Conservation (phyloP, 2,797 vertebrate species). For the Clamator glandarius region DNA sequence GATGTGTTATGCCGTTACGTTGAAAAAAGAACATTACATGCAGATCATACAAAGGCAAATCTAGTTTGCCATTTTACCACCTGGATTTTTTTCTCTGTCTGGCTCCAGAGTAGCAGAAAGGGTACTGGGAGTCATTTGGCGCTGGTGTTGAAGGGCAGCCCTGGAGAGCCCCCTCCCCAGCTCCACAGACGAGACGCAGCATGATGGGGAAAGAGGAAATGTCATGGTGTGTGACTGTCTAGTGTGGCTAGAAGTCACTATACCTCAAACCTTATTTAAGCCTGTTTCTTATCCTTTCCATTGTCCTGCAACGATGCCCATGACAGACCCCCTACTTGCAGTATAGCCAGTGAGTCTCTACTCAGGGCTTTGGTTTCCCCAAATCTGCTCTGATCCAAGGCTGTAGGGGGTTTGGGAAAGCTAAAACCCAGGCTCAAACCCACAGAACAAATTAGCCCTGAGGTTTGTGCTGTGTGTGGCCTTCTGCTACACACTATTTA, state of each 20-base stretch:
- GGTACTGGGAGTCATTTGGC: background rate
- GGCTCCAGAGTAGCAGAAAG: background rate
- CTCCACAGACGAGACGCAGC: accelerated
- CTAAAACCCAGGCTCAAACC: background rate
- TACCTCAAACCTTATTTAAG: background rate
- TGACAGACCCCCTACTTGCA: background rate
- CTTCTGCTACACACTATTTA: background rate
- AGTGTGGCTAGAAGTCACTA: background rate
- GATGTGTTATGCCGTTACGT: background rate
- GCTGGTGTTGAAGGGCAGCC: background rate
- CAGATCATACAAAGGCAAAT: background rate
- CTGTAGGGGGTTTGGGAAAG: background rate
- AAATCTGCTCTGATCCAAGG: background rate
- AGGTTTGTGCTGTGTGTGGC: background rate
- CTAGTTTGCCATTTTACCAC: background rate
- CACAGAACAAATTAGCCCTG: background rate
- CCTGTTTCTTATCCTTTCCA: background rate
- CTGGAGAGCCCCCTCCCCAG: background rate
- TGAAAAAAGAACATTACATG: conserved; percentile 14
- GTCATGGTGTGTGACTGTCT: background rate
- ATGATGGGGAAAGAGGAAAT: background rate
- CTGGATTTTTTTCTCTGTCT: background rate
- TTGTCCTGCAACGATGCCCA: background rate
- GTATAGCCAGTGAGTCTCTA: background rate
- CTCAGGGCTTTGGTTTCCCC: background rate